Base-by-base conservation (phyloP, 2,888 invertebrate genomes). In the Lissonota sp. region DNA sequence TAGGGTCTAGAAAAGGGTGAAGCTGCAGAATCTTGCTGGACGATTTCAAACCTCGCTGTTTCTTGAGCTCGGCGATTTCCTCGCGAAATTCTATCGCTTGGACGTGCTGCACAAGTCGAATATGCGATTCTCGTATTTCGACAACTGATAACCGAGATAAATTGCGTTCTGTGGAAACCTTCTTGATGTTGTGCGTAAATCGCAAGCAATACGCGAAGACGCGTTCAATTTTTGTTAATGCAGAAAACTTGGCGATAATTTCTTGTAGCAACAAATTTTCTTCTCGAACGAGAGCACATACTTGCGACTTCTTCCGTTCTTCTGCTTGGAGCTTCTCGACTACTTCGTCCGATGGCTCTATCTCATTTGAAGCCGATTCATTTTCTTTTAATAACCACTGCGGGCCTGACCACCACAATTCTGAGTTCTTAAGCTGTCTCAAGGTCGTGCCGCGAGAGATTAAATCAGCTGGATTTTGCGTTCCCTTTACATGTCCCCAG, bases 351-450 rank as follows among this genome's bases (percentile, higher is more conserved):
- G 55, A 55, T 10, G 55, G 55, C 10, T 55, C 55, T 1, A 6
- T 26, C 3, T 26, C 26, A 26, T 26, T 26, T 26, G 16, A 3
- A 6, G 16, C 26, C 16, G 55, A 26, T 6, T 6, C 16, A n/a
- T 16, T 55, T 55, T 16, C 55, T 6, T 55, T 14, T 26, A 26
- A 26, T 12, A 73, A 53, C 73, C 73, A 73, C 1, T 12, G 39
- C 8, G 85, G 86, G 6, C 86, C 85, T 39, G 53, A 60, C 85
- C 84, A 85, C 85, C 85, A 86, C 7, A 86, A 37, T 0, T 39
- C n/a, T 8, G 64, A 51, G 6, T 77, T 55, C 10, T 76, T 37
- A 10, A 86, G 55, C 26, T 55, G 14, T 6, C 26, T 5, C 0
- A 53, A 76, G 6, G 60, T 64, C 7, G 83, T 16, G 8, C 84